Base-by-base conservation (phyloP, 2,888 invertebrate species). In the Malthinus seriepunctatus region DNA sequence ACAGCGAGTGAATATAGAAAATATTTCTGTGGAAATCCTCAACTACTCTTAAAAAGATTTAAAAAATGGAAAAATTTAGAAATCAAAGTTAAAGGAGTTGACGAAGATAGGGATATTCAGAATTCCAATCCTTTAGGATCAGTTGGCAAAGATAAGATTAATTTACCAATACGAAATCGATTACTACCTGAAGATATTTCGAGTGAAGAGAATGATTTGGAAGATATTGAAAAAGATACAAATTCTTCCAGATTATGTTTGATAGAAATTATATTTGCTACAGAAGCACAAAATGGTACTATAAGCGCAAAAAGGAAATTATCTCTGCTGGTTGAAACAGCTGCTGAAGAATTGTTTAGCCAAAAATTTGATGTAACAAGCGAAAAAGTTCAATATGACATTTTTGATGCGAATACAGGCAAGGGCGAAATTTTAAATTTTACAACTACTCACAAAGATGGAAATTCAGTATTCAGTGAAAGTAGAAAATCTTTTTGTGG, bases 251-350 rank as follows among this genome's bases (percentile, higher is more conserved):
- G 63, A 34, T 34, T 67, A 10, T 67, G 68, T 47, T 68, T 67
- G 68, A 50, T 59, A 12, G 60, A 64, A 53, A 63, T 65, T 4
- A 64, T 60, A 8, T 60, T 55, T 3, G 32, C 63, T 2, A 60
- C 51, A 14, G 61, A 60, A 46, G 15, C 10, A 10, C 33, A n/a
- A 11, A 62, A 60, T 37, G 49, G 55, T 14, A 12, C 60, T 7
- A 52, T 52, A 5, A 33, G 42, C 10, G 48, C 47, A 2, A 34
- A 34, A 1, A 51, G 51, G 14, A 62, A 64, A 46, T 64, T 62
- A 46, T 63, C 64, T 8, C 59, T 68, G 33, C 57, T 66, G 12
- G 61, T 68, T 37, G 68, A 68, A 56, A 51, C 63, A 1, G 56
- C 60, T 31, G 60, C 60, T 8, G 54, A 34, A 56, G 0, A 38